A percentile compares a stretch with the other conserved stretches of the same genome.
Conservation (phyloP, 2,888 invertebrate genomes). For the Platycheirus rosarum region DNA sequence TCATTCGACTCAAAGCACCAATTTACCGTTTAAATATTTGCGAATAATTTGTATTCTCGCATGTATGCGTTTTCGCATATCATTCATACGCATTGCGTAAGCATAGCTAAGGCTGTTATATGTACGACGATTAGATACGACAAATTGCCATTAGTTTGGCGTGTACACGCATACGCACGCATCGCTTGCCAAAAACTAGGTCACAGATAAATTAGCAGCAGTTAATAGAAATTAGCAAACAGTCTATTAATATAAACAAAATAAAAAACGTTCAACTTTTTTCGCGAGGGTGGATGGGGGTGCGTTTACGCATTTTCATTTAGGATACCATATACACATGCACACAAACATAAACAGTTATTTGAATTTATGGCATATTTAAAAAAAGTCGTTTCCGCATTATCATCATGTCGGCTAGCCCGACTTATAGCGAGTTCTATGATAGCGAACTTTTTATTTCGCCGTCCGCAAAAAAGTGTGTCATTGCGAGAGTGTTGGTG, state of each 20-base stretch:
- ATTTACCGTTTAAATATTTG: constrained; percentile 44
- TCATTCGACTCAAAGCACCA: constrained; percentile 27
- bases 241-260: constrained; percentile 35
- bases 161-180: constrained; percentile 45
- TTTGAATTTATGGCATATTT: too few species aligned
- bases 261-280: too few species aligned
- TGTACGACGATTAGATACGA: constrained; percentile 48
- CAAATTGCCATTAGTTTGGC: background rate
- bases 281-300: background rate
- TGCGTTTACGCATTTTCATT: constrained; percentile 38
- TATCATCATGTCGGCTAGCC: background rate
- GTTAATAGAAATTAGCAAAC: constrained; percentile 37
- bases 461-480: constrained; percentile 7
- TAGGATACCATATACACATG: background rate
- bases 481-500: constrained; percentile 11
- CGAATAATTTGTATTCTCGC: constrained; percentile 3
- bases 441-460: constrained; percentile 28
- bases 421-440: background rate
- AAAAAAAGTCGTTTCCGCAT: constrained; percentile 62
- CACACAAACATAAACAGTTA: background rate
- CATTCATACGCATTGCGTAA: constrained; percentile 63
- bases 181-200: constrained; percentile 54
- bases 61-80: background rate
- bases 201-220: constrained; percentile 56
- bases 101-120: constrained; percentile 18